Conservation (phyloP, 2,888 invertebrate species). For the Leptarthrus brevirostris region DNA sequence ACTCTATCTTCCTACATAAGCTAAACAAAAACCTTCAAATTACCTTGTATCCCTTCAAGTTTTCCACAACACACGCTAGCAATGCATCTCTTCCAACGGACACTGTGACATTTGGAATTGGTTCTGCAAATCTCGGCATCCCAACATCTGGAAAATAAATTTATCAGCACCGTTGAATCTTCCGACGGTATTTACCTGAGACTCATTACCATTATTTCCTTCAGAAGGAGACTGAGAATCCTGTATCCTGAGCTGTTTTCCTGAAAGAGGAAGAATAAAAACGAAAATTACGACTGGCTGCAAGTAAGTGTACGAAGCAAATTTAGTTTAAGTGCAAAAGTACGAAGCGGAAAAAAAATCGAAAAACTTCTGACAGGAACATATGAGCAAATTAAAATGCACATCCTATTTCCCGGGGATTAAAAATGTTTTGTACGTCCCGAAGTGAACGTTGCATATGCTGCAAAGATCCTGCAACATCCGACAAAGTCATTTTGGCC, state of each 20-base stretch:
- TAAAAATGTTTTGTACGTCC: constrained; percentile 32
- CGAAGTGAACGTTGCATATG: constrained; percentile 22
- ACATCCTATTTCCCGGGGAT: constrained; percentile 30
- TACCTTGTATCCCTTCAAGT: constrained; percentile 88
- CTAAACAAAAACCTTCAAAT: too few relatives aligned
- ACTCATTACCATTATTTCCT: constrained; percentile 62
- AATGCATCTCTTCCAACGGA: constrained; percentile 88
- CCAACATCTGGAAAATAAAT: constrained; percentile 59
- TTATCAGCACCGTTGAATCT: constrained; percentile 1
- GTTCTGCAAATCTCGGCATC: constrained; percentile 86
- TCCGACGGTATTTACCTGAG: neutral
- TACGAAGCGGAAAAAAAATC: neutral
- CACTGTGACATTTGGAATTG: constrained; percentile 90
- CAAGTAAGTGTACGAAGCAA: neutral
- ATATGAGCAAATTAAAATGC: constrained; percentile 43
- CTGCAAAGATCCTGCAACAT: neutral
- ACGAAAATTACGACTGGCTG: constrained; percentile 21
- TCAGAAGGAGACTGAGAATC: constrained; percentile 63
- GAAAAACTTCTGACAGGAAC: constrained; percentile 8
- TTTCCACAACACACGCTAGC: constrained; percentile 89
- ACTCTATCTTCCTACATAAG: too few relatives aligned
- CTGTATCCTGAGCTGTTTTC: constrained; percentile 63
- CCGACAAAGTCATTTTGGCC: neutral
- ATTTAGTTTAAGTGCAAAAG: neutral
- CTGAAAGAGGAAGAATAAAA: constrained; percentile 57